Base-by-base conservation (phyloP, 1,140 invertebrate genomes). In the Drosophila novamexicana region DNA sequence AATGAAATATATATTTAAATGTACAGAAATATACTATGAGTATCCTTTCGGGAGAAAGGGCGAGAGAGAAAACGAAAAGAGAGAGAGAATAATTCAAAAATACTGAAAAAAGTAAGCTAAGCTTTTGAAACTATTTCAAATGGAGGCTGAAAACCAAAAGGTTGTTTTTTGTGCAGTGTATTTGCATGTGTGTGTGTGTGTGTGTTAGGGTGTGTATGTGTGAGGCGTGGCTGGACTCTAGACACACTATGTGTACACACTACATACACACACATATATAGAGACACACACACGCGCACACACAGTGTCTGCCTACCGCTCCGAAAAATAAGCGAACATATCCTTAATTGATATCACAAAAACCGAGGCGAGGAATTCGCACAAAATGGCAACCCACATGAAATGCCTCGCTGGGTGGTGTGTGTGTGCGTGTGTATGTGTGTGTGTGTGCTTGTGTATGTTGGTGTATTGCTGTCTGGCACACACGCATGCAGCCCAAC, bases 331-430 rank as follows among this genome's bases (percentile, higher is more conserved):
- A 73, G 69, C 63, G 47, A 77, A 59, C 59, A 74, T 89, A 89
- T 89, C 85, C 84, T 89, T 89, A 89, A 89, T 89, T 89, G 84
- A 89, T 89, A 89, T 89, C 84, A 86, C 84, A 89, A 82, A 81
- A 78, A 79, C 54, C 67, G 74, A 79, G 74, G 64, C 80, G 63
- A 89, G 80, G 74, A 81, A 89, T 89, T 83, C 75, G 70, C 69
- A 73, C 59, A 74, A 75, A 74, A 82, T 76, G 68, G 74, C 66
- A 65, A 64, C 67, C 72, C 56, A 66, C 68, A 74, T 52, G 72
- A 56, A 64, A 45, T 45, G 69, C 61, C 52, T 37, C 12, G 12
- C 22, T n/a, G 57, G 12, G 29, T 59, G 42, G 7, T 50, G 10
- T 52, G 16, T 65, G 16, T 49, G 54, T 59, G 32, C 61, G 32